Base-by-base conservation (phyloP, 1,140 invertebrate species). In the Scaptodrosophila lebanonensis region DNA sequence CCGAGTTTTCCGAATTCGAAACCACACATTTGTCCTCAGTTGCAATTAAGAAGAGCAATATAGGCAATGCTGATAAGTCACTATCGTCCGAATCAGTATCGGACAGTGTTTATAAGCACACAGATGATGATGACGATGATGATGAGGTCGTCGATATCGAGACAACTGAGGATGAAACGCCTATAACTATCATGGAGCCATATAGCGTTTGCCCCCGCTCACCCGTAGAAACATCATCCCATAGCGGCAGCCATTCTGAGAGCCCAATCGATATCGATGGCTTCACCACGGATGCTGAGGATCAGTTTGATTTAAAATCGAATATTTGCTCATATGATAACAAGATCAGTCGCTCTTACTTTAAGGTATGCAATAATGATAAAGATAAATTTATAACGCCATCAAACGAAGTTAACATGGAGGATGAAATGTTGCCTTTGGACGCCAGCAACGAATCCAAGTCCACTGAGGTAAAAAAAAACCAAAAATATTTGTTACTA, bases 131-230 rank as follows among this genome's bases (percentile, higher is more conserved):
- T 3, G 89, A 89, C 0, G 89, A 90, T 51, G 90, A 91, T 6
- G 90, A 91, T 57, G 90, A 91, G 68, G 84, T 88, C 6, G 90
- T 91, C 1, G 90, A 91, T 67, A 90, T 91, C 60, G 90, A 91
- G 66, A 90, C 90, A 5, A 91, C 90, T 0, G 90, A 90, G 51
- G 90, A 91, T 9, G 87, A 88, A 15, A 49, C 32, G 1, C 66
- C 59, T 20, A 48, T 47, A 9, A 16, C 20, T 15, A 16, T 29
- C 27, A 44, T 45, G 22, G 20, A 20, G 27, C 12, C 9, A 57
- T 29, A 39, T 2, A 15, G 40, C 12, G 3, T 18, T 8, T 35
- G 22, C 11, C 12, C 57, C 9, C 40, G 18, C 3, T 53, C 61
- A 6, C 22, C 20, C 11, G 27, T 13, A 20, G 53, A 43, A 4